Percentiles rank a stretch among this genome's conserved stretches.
Evolutionary conservation across 2,113 vertebrate species (phyloP).

Genomic region (Lota lota): DNA sequence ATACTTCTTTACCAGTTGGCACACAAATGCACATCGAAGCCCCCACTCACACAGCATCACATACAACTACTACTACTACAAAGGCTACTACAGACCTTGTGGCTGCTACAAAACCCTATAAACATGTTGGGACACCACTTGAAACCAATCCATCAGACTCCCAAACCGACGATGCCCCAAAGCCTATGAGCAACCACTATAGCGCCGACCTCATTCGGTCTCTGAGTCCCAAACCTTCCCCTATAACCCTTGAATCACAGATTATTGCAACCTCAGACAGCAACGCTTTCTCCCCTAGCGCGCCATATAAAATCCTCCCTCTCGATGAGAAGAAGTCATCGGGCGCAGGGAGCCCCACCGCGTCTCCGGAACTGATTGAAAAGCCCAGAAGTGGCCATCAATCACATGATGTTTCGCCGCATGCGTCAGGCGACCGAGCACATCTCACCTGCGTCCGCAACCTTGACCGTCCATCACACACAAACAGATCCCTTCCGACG

Average conservation of each 20-base stretch:
- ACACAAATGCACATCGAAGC: too few species aligned
- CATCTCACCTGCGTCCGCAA: constrained; percentile 6
- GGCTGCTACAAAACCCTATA: neutral
- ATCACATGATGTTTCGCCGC: constrained; percentile 18
- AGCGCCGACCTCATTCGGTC: neutral
- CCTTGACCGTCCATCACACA: neutral
- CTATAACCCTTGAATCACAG: constrained; percentile 10
- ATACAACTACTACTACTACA: constrained; percentile 2
- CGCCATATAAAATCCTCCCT: constrained; percentile 15
- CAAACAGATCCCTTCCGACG: neutral
- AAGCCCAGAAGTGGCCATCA: constrained; percentile 18
- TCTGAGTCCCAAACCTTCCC: constrained; percentile 8
- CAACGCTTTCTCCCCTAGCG: neutral
- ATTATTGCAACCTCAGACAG: constrained; percentile 16
- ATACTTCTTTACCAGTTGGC: too few species aligned
- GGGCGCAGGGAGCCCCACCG: neutral
- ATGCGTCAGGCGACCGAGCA: constrained; percentile 25
- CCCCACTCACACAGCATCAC: neutral
- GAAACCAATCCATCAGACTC: neutral
- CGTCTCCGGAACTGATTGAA: constrained; percentile 5
- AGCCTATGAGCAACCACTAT: neutral
- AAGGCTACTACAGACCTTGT: neutral
- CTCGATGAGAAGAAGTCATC: constrained; percentile 20
- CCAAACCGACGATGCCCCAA: constrained; percentile 11
- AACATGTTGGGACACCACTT: neutral